phyloP scores from a whole-genome alignment of 2,797 vertebrate species.

The Labeo calbasu region DNA sequence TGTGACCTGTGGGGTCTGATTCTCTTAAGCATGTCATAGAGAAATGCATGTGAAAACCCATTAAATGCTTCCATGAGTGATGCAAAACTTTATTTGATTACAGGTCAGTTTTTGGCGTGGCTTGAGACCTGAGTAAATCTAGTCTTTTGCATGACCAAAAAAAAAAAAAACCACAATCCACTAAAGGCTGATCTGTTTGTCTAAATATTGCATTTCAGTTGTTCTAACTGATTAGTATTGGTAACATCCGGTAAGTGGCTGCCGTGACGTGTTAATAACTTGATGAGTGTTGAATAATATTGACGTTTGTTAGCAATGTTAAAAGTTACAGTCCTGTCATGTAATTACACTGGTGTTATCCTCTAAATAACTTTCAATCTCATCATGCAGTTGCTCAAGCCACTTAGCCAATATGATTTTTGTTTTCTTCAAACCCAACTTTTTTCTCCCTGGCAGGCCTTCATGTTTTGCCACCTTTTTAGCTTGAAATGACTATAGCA shows the following conservation, averaged over 20 bases:
- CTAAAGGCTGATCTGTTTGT: not conserved
- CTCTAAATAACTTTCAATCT: constrained; percentile 40
- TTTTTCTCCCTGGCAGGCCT: constrained; percentile 42
- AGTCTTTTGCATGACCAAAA: constrained; percentile 22
- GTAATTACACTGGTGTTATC: constrained; percentile 3
- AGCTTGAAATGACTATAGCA: not conserved
- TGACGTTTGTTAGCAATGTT: constrained; percentile 62
- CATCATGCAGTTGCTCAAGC: constrained; percentile 39
- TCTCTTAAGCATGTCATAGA: constrained; percentile 37
- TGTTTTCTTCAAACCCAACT: constrained; percentile 31
- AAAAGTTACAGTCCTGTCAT: not conserved
- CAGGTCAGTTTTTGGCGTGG: constrained; percentile 24
- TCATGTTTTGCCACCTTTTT: constrained; percentile 47
- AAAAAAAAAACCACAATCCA: not conserved
- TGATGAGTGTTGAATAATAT: constrained; percentile 67
- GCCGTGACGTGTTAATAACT: constrained; percentile 65
- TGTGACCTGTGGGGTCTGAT: constrained; percentile 35
- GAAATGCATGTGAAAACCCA: constrained; percentile 40
- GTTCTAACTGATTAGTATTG: not conserved
- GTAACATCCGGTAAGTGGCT: constrained; percentile 49
- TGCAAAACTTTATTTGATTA: not conserved
- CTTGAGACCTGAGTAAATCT: constrained; percentile 17
- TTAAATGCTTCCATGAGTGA: constrained; percentile 38
- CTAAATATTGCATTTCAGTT: not conserved
- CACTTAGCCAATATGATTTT: constrained; percentile 39